A percentile compares a stretch with the other conserved stretches of the same genome.
Evolutionary conservation across 1,140 invertebrate genomes (phyloP).

Genomic region (Helicoverpa armigera): DNA sequence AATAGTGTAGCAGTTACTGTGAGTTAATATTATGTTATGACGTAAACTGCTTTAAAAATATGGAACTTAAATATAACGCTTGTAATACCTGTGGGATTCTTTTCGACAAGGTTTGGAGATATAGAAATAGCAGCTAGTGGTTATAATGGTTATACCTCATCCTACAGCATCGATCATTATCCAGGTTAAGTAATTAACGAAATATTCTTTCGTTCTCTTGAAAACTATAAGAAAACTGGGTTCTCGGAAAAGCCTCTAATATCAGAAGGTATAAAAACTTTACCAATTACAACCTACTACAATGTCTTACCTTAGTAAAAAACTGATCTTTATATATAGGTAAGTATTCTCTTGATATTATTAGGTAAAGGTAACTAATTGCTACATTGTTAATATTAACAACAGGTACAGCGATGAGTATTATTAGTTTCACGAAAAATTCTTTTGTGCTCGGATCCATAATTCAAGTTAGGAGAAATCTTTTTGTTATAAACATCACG

Average conservation of each 20-base stretch:
- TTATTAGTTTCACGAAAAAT: slow-evolving; percentile 40
- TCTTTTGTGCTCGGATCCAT: slow-evolving; percentile 39
- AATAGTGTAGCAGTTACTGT: slow-evolving; percentile 9
- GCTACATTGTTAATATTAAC: slow-evolving; percentile 40
- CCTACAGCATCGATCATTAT: background rate
- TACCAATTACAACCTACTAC: no score
- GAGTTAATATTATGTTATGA: slow-evolving; percentile 26
- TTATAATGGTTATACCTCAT: no score
- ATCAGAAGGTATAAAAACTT: no score
- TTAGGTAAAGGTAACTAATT: slow-evolving; percentile 34
- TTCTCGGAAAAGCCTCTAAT: no score
- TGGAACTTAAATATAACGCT: background rate
- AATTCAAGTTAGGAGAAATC: slow-evolving; percentile 31
- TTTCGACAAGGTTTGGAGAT: background rate
- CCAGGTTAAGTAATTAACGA: background rate
- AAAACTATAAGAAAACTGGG: no score
- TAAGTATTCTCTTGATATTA: background rate
- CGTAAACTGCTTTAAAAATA: slow-evolving; percentile 2
- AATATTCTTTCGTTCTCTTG: background rate
- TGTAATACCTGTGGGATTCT: no score
- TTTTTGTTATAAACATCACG: slow-evolving; percentile 9
- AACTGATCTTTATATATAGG: background rate
- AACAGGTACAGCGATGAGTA: slow-evolving; percentile 17
- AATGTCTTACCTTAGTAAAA: no score
- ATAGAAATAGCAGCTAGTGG: no score